Conservation (phyloP, 2,797 vertebrate genomes). For the Mycteria americana region DNA sequence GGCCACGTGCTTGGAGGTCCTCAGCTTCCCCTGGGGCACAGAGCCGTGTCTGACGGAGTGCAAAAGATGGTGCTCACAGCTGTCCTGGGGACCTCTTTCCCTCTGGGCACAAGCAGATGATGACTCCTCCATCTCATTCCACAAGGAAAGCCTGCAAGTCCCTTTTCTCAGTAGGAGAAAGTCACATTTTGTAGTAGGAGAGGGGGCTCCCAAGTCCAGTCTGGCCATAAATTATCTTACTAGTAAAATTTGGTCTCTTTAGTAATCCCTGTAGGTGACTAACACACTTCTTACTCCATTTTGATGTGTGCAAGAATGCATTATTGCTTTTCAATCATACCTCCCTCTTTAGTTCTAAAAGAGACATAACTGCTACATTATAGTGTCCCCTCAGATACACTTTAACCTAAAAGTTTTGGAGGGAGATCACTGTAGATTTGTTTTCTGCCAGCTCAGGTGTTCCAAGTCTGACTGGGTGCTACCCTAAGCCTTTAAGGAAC, state of each 20-base stretch:
- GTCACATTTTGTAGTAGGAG: neutral
- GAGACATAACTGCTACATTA: neutral
- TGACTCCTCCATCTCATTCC: neutral
- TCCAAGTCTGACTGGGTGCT: neutral
- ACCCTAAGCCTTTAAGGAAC: neutral
- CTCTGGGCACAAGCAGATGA: neutral
- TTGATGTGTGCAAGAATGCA: slow-evolving; percentile 63
- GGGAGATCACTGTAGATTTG: neutral
- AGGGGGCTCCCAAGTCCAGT: neutral
- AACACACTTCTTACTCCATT: neutral
- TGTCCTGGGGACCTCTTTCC: neutral
- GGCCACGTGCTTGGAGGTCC: neutral
- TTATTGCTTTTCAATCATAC: slow-evolving; percentile 79
- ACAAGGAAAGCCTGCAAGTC: neutral
- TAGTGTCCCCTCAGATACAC: neutral
- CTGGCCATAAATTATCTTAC: neutral
- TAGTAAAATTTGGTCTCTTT: neutral
- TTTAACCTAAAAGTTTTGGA: neutral
- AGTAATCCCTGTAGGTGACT: neutral
- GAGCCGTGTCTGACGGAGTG: neutral
- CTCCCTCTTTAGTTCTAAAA: slow-evolving; percentile 14
- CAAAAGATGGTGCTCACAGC: neutral
- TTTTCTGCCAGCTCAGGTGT: neutral
- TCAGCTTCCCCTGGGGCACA: neutral
- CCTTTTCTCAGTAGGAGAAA: neutral